phyloP scores from a whole-genome alignment of 2,113 vertebrate species.

The Bubo scandiacus region DNA sequence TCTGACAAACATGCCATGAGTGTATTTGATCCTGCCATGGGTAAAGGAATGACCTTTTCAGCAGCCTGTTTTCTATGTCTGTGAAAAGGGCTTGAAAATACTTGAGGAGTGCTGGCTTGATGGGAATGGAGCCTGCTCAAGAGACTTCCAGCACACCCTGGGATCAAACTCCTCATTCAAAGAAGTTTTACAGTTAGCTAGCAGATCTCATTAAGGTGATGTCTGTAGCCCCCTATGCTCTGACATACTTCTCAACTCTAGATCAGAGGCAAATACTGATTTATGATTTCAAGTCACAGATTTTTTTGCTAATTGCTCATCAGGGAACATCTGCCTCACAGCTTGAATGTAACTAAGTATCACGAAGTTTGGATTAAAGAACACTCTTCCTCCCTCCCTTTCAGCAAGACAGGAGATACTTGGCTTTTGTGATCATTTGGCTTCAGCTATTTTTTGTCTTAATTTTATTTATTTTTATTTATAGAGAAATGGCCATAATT shows the following conservation, averaged over 20 bases:
- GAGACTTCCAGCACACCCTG: background rate
- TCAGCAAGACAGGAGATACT: background rate
- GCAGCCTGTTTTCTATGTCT: background rate
- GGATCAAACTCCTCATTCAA: background rate
- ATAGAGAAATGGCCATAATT: background rate
- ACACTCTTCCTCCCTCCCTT: background rate
- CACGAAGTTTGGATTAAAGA: background rate
- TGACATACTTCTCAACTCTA: background rate
- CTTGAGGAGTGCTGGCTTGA: background rate
- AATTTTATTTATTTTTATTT: background rate
- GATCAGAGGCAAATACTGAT: background rate
- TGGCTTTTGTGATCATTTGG: background rate
- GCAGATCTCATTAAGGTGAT: conserved; percentile 21
- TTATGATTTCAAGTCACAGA: background rate
- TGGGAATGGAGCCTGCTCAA: background rate
- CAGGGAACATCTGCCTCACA: conserved; percentile 38
- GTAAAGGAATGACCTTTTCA: background rate
- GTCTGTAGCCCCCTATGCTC: background rate
- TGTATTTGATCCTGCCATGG: background rate
- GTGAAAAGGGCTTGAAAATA: background rate
- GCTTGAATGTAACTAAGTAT: conserved; percentile 1
- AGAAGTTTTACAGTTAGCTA: background rate
- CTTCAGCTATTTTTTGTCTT: background rate
- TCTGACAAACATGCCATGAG: background rate
- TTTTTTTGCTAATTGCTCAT: conserved; percentile 56